phyloP scores from a whole-genome alignment of 1,140 invertebrate genomes.

The Pogonomyrmex barbatus region DNA sequence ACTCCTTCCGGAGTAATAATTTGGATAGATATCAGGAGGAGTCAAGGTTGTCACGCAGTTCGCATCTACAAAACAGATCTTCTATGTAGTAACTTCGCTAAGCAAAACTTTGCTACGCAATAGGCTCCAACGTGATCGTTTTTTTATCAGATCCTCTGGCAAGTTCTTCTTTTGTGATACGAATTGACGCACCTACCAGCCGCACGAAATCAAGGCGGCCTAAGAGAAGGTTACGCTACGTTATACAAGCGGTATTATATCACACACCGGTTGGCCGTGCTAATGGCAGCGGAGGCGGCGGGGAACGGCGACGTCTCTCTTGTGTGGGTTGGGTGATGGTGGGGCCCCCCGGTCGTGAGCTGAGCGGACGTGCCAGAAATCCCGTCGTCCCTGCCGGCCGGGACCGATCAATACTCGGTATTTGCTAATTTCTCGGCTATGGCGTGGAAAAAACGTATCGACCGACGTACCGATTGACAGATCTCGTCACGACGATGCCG shows the following conservation, averaged over 20 bases:
- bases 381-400: constrained; percentile 67
- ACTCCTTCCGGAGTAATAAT: neutral
- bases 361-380: constrained; percentile 83
- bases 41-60: neutral
- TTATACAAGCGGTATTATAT: constrained; percentile 50
- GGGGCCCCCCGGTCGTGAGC: constrained; percentile 67
- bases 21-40: neutral
- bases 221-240: constrained; percentile 18
- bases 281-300: constrained; percentile 8
- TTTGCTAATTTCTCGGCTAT: constrained; percentile 30
- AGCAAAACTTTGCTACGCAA: neutral
- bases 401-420: constrained; percentile 80
- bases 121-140: neutral
- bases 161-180: neutral
- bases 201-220: neutral
- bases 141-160: neutral
- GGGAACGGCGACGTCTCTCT: neutral
- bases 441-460: neutral
- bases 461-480: neutral
- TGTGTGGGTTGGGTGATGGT: constrained; percentile 69
- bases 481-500: neutral
- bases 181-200: neutral
- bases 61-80: neutral
- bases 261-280: constrained; percentile 49
- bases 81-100: neutral